These are phyloP conservation scores for Drosophila miranda DNA, from an alignment of 1,140 invertebrate species.

Conservation along the genomic window DNA sequence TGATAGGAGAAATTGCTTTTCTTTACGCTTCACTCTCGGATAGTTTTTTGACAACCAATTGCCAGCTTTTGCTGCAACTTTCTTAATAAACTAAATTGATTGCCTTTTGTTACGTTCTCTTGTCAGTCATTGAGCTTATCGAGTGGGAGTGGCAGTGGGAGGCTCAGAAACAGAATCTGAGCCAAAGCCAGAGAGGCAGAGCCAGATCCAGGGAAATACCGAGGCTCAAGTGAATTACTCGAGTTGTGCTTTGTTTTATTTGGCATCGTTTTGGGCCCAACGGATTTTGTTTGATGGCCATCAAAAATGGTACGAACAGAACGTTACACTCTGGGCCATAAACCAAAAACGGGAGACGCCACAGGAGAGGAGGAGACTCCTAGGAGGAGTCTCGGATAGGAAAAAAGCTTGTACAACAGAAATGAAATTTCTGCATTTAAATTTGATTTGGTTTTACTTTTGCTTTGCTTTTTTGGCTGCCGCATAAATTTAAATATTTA, in stretches of 20 bases:
- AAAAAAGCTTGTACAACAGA: constrained; percentile 1
- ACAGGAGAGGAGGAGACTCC: constrained; percentile 9
- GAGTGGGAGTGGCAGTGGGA: neutral
- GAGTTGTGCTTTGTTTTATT: constrained; percentile 66
- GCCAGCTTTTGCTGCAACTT: constrained; percentile 15
- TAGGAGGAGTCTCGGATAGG: constrained; percentile 9
- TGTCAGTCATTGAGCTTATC: constrained; percentile 25
- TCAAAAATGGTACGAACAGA: constrained; percentile 53
- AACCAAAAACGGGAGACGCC: constrained; percentile 19
- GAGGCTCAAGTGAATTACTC: constrained; percentile 73
- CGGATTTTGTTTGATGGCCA: constrained; percentile 64
- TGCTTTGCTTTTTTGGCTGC: constrained; percentile 1
- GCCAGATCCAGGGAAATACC: constrained; percentile 14
- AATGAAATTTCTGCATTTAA: constrained; percentile 5
- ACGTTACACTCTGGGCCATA: constrained; percentile 16
- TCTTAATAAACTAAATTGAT: constrained; percentile 74
- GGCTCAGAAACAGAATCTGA: too few species aligned
- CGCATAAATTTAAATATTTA: constrained; percentile 34
- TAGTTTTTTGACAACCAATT: constrained; percentile 27
- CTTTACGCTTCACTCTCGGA: constrained; percentile 5
- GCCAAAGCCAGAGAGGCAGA: too few species aligned
- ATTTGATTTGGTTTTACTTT: constrained; percentile 22
- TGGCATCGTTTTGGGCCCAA: constrained; percentile 38
- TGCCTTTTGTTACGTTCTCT: constrained; percentile 51
- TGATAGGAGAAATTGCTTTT: constrained; percentile 37